phyloP scores from a whole-genome alignment of 2,888 invertebrate genomes.

The Eristalis pertinax region DNA sequence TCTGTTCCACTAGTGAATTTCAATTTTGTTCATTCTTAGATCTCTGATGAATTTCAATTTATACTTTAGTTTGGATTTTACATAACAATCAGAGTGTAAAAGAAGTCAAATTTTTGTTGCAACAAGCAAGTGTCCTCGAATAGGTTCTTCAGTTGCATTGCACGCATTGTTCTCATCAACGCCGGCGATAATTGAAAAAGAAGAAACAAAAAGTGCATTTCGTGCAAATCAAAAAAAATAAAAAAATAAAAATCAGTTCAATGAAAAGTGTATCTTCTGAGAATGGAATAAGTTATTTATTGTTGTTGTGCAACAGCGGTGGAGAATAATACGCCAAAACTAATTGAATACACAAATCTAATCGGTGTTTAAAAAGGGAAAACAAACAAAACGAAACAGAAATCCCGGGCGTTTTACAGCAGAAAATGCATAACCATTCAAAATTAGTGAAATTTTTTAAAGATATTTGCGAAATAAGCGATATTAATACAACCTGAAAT shows the following conservation, averaged over 20 bases:
- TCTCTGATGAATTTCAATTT: conserved; percentile 1
- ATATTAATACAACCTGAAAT: conserved; percentile 79
- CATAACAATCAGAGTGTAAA: background rate
- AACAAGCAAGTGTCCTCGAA: background rate
- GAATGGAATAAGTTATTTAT: conserved; percentile 25
- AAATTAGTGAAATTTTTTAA: conserved; percentile 59
- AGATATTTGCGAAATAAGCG: conserved; percentile 76
- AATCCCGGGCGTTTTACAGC: conserved; percentile 5
- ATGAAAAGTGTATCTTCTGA: background rate
- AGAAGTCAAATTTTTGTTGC: background rate
- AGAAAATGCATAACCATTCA: conserved; percentile 59
- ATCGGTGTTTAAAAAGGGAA: background rate
- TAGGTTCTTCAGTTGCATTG: background rate
- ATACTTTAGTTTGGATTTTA: conserved; percentile 37
- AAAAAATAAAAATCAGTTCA: background rate
- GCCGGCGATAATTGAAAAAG: background rate
- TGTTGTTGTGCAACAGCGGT: background rate
- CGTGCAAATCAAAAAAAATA: conserved; percentile 2
- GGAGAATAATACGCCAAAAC: background rate
- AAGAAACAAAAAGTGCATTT: conserved; percentile 46
- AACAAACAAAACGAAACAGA: background rate
- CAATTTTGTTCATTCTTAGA: conserved; percentile 4
- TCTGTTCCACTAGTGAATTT: conserved; percentile 34
- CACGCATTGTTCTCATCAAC: background rate
- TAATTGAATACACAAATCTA: background rate